These are phyloP conservation scores for Parthenolecanium corni DNA, from an alignment of 2,888 invertebrate species.

Conservation along the genomic window DNA sequence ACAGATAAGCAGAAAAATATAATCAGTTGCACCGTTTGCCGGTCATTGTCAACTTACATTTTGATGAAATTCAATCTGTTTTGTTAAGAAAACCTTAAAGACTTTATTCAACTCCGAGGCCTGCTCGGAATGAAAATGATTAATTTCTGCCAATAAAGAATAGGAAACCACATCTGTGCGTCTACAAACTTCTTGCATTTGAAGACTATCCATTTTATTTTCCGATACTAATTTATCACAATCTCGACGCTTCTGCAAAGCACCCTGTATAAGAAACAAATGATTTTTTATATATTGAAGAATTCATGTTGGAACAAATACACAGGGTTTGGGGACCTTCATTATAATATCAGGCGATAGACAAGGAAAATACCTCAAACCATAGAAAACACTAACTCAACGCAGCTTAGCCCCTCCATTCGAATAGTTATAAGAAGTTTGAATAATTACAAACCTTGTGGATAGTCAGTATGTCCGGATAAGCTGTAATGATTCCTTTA, in stretches of 20 bases:
- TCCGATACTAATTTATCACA: conserved; percentile 69
- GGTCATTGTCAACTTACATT: conserved; percentile 39
- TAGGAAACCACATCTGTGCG: conserved; percentile 87
- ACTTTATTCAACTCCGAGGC: conserved; percentile 72
- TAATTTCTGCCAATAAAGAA: conserved; percentile 84
- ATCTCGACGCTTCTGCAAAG: conserved; percentile 78
- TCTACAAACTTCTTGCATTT: conserved; percentile 65
- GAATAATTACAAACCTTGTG: conserved; percentile 53
- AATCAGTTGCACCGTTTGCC: neutral
- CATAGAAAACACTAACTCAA: too few species aligned
- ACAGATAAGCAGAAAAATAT: neutral
- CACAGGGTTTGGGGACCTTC: too few species aligned
- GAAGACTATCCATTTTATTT: conserved; percentile 69
- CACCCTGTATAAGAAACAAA: conserved; percentile 49
- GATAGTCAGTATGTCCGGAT: conserved; percentile 79
- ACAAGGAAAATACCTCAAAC: too few species aligned
- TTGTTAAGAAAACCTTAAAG: conserved; percentile 72
- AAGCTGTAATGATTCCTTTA: conserved; percentile 78
- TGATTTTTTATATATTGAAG: too few species aligned
- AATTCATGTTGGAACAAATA: too few species aligned
- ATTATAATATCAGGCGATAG: too few species aligned
- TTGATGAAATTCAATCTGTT: conserved; percentile 87
- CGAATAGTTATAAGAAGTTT: too few species aligned
- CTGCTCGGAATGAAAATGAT: conserved; percentile 80
- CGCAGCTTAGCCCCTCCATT: too few species aligned